Percentiles rank a stretch among this genome's conserved stretches.
Evolutionary conservation across 2,888 invertebrate species (phyloP).

Genomic region (Drosophila neutralis): DNA sequence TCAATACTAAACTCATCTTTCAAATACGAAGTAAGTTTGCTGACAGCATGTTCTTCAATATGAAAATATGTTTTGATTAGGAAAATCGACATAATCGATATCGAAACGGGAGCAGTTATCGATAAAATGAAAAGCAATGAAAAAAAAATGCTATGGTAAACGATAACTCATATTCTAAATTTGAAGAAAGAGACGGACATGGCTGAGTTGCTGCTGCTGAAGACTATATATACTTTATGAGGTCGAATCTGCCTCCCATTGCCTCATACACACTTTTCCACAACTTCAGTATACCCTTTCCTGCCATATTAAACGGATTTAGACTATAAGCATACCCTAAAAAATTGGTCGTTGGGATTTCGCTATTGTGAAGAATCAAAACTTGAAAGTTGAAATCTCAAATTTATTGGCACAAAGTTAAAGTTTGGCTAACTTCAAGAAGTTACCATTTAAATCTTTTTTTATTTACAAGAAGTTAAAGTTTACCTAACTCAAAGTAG

Average conservation of each 20-base stretch:
- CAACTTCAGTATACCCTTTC: not conserved
- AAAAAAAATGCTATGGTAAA: no score
- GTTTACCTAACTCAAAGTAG: constrained; percentile 9
- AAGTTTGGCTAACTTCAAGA: not conserved
- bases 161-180: no score
- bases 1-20: not conserved
- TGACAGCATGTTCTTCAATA: no score
- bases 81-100: not conserved
- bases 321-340: not conserved
- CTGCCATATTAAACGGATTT: not conserved
- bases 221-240: not conserved
- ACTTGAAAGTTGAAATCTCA: no score
- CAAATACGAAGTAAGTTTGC: not conserved
- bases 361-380: not conserved
- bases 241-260: fast-evolving
- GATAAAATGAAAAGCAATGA: no score
- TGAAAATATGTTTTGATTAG: no score
- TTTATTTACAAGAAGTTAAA: constrained; percentile 10
- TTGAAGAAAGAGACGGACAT: no score
- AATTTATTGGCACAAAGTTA: not conserved
- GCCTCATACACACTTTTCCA: not conserved
- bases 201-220: not conserved
- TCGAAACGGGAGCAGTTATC: not conserved
- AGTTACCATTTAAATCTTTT: constrained; percentile 4
- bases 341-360: not conserved